Conservation (phyloP, 2,888 invertebrate genomes). For the Lycia hirtaria region DNA sequence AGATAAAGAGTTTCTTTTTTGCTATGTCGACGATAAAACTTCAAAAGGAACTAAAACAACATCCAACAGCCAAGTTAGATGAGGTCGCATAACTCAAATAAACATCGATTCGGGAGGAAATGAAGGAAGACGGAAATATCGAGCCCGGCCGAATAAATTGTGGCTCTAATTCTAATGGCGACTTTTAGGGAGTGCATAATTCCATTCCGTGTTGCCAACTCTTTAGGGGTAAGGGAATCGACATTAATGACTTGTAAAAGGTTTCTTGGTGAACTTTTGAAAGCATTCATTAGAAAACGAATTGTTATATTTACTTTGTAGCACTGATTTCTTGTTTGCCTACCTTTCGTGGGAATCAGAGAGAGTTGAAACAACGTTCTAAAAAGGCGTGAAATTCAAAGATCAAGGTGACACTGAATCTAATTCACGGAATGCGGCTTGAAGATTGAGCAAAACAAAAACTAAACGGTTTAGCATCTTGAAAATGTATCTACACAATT, state of each 20-base stretch:
- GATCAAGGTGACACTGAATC: conserved; percentile 19
- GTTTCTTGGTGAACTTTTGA: conserved; percentile 70
- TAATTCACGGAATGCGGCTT: conserved; percentile 28
- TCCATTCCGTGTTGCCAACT: conserved; percentile 82
- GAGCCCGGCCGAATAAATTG: conserved; percentile 72
- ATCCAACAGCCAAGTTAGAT: conserved; percentile 22
- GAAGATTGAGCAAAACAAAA: conserved; percentile 48
- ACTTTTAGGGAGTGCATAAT: conserved; percentile 81
- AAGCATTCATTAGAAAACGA: conserved; percentile 55
- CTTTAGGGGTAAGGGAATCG: conserved; percentile 77
- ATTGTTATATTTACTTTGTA: conserved; percentile 17
- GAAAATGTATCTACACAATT: conserved; percentile 22
- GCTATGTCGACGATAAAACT: not conserved
- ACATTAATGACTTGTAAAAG: conserved; percentile 80
- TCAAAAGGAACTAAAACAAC: conserved; percentile 9
- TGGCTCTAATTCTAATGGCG: conserved; percentile 76
- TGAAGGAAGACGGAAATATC: conserved; percentile 51
- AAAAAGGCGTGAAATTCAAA: conserved; percentile 17
- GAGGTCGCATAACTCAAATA: conserved; percentile 29
- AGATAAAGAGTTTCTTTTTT: not conserved
- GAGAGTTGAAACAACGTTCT: conserved; percentile 20
- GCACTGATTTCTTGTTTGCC: not conserved
- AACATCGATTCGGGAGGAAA: conserved; percentile 30
- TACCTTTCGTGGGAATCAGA: conserved; percentile 14
- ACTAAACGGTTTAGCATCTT: conserved; percentile 54